phyloP scores from a whole-genome alignment of 1,140 invertebrate species.

The Achatina immaculata region DNA sequence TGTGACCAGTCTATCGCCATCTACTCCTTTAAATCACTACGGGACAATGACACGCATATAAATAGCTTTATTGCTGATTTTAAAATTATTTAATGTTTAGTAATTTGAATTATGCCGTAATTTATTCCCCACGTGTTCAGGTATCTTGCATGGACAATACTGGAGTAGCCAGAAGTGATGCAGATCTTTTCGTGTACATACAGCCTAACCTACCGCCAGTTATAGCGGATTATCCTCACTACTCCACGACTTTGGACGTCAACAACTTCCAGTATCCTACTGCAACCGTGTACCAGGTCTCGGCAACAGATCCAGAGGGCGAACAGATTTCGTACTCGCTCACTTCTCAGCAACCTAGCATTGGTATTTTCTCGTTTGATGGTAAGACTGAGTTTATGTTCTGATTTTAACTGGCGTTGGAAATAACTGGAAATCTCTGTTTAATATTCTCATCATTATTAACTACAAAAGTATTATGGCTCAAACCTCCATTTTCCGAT shows the following conservation, averaged over 20 bases:
- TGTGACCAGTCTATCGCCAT: too few relatives aligned
- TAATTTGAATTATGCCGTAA: too few relatives aligned
- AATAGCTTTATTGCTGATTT: too few relatives aligned
- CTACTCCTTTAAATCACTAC: too few relatives aligned
- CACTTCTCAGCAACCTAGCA: neutral
- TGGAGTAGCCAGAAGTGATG: neutral
- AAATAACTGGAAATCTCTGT: too few relatives aligned
- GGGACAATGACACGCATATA: too few relatives aligned
- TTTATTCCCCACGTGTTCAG: too few relatives aligned
- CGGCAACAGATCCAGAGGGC: neutral
- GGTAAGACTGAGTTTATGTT: neutral
- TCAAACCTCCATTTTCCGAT: too few relatives aligned
- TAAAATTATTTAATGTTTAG: too few relatives aligned
- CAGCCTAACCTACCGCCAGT: neutral
- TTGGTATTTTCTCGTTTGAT: neutral
- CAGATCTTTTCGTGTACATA: neutral
- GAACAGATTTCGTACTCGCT: constrained; percentile 8
- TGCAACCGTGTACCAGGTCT: neutral
- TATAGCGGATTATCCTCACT: neutral
- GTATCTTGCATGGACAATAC: neutral
- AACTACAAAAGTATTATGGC: too few relatives aligned
- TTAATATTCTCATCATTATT: too few relatives aligned
- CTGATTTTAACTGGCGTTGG: too few relatives aligned
- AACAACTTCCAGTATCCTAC: neutral
- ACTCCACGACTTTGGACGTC: neutral